Evolutionary conservation across 2,888 invertebrate species (phyloP), one percentile per base, ranked within the genome.

Genomic region (Minunthozetes semirufus): DNA sequence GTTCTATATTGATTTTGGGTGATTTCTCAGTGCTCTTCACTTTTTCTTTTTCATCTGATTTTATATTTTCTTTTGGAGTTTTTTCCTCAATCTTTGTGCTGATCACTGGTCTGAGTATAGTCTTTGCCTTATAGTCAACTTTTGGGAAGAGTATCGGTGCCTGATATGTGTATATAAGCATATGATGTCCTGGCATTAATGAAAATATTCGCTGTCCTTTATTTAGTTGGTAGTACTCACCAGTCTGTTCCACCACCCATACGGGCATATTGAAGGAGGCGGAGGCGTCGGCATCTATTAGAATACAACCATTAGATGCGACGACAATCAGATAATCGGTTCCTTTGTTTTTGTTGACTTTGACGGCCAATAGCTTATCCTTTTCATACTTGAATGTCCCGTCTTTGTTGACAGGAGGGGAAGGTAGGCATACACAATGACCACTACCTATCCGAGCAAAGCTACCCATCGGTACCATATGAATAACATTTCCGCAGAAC

Each of bases 161-260:
- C 22, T 68, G 22, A 5, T 68, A n/a, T 0, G 42, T 42, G 22
- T 68, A 68, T 0, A 68, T 5, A 0, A 46, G n/a, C 6, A 68
- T 15, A 22, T 68, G 68, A 11, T n/a, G 11, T 0, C 68, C 68
- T 1, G 68, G 3, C 6, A 42, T 46, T 25, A 68, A 22, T 3
- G 5, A 9, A 0, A 68, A 3, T 15, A 42, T 17, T 46, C 68
- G 19, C 3, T 68, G 4, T 19, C 68, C 68, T 2, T 22, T 19
- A 68, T 46, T 68, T 22, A 68, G 1, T n/a, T 42, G n/a, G 22
- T 68, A 68, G 46, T 68, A 68, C 1, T 68, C 22, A 22, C 68
- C 68, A 11, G 68, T 68, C 8, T 38, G 68, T 17, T 68, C 68
- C 13, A 68, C 68, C 2, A 68, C 46, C 19, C 1, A 68, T 9